phyloP scores from a whole-genome alignment of 2,797 vertebrate species.

The Petrocephalus schoutedeni region DNA sequence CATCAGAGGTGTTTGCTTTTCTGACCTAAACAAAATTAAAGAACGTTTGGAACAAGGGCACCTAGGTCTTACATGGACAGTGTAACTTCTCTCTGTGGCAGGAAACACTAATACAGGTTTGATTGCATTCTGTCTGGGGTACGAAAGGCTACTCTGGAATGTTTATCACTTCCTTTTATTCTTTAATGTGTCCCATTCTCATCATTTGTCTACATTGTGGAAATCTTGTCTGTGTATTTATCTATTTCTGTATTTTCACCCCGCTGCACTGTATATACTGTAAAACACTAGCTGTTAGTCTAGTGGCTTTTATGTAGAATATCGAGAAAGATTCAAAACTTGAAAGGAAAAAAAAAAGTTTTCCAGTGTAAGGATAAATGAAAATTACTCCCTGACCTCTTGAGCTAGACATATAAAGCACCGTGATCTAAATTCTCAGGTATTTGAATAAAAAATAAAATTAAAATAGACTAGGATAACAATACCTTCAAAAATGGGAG shows the following conservation, averaged over 20 bases:
- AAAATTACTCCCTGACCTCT: neutral
- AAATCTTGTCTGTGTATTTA: neutral
- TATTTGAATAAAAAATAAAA: neutral
- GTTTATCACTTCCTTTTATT: neutral
- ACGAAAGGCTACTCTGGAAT: neutral
- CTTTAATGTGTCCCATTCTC: neutral
- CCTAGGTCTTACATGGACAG: neutral
- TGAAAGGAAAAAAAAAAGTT: neutral
- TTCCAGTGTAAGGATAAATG: neutral
- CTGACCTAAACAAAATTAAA: neutral
- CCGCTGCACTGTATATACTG: neutral
- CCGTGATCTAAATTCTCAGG: neutral
- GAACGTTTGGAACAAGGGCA: neutral
- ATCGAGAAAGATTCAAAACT: neutral
- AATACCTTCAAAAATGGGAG: neutral
- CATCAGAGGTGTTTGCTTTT: neutral
- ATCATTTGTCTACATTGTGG: neutral
- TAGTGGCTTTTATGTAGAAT: neutral
- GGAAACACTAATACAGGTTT: neutral
- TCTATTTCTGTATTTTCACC: neutral
- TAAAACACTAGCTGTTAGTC: neutral
- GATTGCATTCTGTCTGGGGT: neutral
- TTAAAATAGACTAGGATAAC: neutral
- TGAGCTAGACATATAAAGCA: neutral
- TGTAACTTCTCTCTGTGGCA: neutral